Percentiles rank a stretch among this genome's conserved stretches.
Conservation (phyloP, 2,888 invertebrate species). For the Sepiola atlantica region DNA sequence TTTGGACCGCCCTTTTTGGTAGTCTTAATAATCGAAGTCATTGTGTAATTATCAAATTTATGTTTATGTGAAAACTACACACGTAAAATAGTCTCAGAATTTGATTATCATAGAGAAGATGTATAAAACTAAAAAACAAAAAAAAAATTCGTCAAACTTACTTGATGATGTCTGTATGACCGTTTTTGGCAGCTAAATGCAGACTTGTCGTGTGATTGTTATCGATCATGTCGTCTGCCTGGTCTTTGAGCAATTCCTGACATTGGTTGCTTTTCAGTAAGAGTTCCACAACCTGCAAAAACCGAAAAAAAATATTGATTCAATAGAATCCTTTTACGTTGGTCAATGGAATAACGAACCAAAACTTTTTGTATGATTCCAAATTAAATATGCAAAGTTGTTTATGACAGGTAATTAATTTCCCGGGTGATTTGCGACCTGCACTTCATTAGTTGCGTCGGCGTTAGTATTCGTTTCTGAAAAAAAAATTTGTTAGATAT, state of each 20-base stretch:
- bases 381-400: neutral
- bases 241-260: conserved; percentile 69
- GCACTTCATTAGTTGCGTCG: too few species aligned
- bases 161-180: conserved; percentile 75
- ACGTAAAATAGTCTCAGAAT: too few species aligned
- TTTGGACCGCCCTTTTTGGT: too few species aligned
- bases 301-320: neutral
- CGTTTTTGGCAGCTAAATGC: conserved; percentile 75
- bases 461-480: too few species aligned
- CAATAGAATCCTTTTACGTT: neutral
- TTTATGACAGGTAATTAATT: neutral
- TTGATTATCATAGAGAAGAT: too few species aligned
- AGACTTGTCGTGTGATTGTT: conserved; percentile 73
- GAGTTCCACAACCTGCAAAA: conserved; percentile 73
- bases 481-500: too few species aligned
- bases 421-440: too few species aligned
- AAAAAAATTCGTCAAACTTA: conserved; percentile 60
- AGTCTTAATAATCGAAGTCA: too few species aligned
- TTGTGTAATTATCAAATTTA: too few species aligned
- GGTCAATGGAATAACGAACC: neutral
- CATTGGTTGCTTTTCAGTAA: conserved; percentile 72
- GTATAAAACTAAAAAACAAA: too few species aligned
- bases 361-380: neutral
- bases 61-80: too few species aligned
- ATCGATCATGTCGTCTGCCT: conserved; percentile 71